Conservation (phyloP, 2,888 invertebrate genomes). For the Onthophagus sagittarius region DNA sequence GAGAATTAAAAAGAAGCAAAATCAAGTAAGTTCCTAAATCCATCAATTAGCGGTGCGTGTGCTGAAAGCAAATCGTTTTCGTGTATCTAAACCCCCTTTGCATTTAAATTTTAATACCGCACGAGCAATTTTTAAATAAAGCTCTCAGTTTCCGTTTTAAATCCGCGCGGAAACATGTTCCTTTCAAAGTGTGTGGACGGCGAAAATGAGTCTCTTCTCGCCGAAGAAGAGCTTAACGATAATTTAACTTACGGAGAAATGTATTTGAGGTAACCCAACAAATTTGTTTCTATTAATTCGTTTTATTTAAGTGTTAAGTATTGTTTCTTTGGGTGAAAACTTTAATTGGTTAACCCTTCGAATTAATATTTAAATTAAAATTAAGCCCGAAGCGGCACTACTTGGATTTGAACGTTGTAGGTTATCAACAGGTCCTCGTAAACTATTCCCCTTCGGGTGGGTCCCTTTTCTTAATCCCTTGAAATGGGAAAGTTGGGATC, state of each 20-base stretch:
- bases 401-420: not conserved
- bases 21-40: not conserved
- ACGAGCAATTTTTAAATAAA: not conserved
- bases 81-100: not conserved
- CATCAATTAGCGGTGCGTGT: not conserved
- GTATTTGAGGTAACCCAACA: not conserved
- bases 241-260: not conserved
- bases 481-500: slow-evolving; percentile 4
- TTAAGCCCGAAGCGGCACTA: not conserved
- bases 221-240: not conserved
- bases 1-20: too few species aligned
- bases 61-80: not conserved
- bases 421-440: not conserved
- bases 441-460: not conserved
- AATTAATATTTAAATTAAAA: not conserved
- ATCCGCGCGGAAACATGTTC: not conserved
- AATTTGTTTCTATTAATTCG: not conserved
- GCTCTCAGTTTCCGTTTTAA: not conserved
- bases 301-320: not conserved
- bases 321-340: not conserved
- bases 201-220: not conserved
- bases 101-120: not conserved
- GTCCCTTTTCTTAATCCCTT: not conserved
- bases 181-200: not conserved
- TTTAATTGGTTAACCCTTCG: not conserved